These are phyloP conservation scores for Caenorhabditis sinica DNA, from an alignment of 2,888 invertebrate species.

Conservation along the genomic window DNA sequence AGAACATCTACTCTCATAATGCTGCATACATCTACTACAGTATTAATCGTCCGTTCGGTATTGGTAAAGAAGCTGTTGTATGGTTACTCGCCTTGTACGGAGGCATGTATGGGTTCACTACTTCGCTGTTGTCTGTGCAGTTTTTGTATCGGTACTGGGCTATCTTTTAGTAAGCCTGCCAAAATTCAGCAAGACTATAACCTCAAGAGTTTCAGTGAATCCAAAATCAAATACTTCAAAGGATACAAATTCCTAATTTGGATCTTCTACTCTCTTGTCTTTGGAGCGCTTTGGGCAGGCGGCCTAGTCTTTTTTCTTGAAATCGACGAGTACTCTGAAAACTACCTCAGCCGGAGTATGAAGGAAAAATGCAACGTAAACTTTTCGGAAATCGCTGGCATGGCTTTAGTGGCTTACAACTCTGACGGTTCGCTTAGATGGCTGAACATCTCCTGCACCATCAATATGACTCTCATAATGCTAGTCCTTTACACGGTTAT, in stretches of 20 bases:
- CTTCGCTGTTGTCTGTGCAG: not conserved
- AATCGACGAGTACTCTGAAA: not conserved
- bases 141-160: slow-evolving; percentile 1
- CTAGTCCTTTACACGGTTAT: not conserved
- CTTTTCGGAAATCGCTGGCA: not conserved
- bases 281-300: not conserved
- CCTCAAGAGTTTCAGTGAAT: not conserved
- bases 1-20: not conserved
- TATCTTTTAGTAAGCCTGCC: not conserved
- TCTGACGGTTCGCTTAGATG: not conserved
- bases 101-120: not conserved
- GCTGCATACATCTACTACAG: not conserved
- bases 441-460: not conserved
- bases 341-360: not conserved
- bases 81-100: not conserved
- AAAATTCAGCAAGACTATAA: not conserved
- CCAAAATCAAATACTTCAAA: not conserved
- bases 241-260: not conserved
- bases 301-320: slow-evolving; percentile 2
- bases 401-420: too few relatives aligned
- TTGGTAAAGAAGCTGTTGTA: not conserved
- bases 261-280: not conserved
- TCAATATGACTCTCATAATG: slow-evolving; percentile 5
- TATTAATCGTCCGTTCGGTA: not conserved
- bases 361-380: not conserved